A percentile compares a stretch with the other conserved stretches of the same genome.
These are phyloP conservation scores for Aricia agestis DNA, from an alignment of 1,140 invertebrate genomes.

Conservation along the genomic window DNA sequence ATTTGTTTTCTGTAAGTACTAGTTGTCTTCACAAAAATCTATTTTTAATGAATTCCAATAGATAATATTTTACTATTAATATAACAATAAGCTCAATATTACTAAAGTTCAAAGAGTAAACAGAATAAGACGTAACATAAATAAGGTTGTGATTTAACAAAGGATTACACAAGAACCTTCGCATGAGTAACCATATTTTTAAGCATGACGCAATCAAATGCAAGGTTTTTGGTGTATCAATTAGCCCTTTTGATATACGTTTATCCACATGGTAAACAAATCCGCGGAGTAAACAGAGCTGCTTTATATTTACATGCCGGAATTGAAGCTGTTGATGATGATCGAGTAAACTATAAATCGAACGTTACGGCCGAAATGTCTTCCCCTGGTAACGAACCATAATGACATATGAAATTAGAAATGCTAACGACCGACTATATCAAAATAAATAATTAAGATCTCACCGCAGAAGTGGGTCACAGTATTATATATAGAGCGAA, in stretches of 20 bases:
- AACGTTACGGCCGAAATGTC: neutral
- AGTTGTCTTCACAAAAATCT: too few relatives aligned
- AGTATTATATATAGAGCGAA: conserved; percentile 12
- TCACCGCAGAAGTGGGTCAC: conserved; percentile 20
- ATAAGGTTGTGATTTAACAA: neutral
- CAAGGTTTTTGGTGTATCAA: conserved; percentile 7
- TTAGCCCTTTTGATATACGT: conserved; percentile 15
- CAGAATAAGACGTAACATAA: neutral
- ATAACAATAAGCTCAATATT: neutral
- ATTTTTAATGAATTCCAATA: too few relatives aligned
- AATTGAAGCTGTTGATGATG: conserved; percentile 7
- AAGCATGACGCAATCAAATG: conserved; percentile 5
- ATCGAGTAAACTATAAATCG: neutral
- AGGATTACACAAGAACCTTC: conserved; percentile 1
- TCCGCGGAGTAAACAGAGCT: conserved; percentile 1
- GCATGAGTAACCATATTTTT: conserved; percentile 3
- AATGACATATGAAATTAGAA: neutral
- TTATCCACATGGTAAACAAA: conserved; percentile 10
- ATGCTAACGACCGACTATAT: neutral
- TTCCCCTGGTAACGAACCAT: neutral
- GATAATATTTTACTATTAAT: too few relatives aligned
- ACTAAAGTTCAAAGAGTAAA: neutral
- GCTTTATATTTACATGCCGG: conserved; percentile 11
- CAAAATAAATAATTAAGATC: conserved; percentile 19
- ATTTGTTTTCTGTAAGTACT: too few relatives aligned